Evolutionary conservation across 53 echinoderm and acorn worm genomes (phyloP), one percentile per base, ranked within the genome.

Genomic region (Stichopus horrens): DNA sequence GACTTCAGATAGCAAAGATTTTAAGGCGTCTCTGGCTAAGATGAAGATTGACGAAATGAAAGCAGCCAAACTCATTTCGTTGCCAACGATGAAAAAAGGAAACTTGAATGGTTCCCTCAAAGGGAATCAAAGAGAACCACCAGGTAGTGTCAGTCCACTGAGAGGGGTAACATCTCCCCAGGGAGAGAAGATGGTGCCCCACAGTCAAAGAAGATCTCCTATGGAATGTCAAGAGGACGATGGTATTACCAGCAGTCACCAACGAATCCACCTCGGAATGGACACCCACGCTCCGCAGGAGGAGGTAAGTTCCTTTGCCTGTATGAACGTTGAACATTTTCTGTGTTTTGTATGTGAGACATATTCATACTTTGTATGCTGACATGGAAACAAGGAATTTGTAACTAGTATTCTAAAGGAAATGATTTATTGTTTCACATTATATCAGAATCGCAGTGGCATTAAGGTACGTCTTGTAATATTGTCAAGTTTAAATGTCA

Each of bases 31-130:
- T 11, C 57, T 99, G 21, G 96, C 99, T 20, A 92, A 93, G 92
- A 94, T 92, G 68, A 94, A 96, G 86, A 89, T 96, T 19, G 99
- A 96, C 8, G 99, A 99, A 88, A 93, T 99, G 93, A 92, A 93
- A 60, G 99, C 96, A 21, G 89, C 96, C 9, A 90, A 89, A 77
- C 87, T 99, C 10, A 90, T 96, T 14, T 88, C 96, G 10, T 89
- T 99, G 58, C 96, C 99, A 4, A 85, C 85, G 5, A 16, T 67
- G 58, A 63, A 85, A 53, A 85, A 52, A 85, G 52, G 23, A 8
- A 52, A 65, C 22, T 4, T 71, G 18, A 71, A 71, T 23, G 6
- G 16, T 3, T 13, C 8, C 5, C 11, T 7, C 5, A 51, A 52
- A 51, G 19, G 21, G 22, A 76, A 51, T 52, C 71, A 19, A 76